These are phyloP conservation scores for Pantherophis alleghaniensis DNA, from an alignment of 2,797 vertebrate species.

Conservation along the genomic window DNA sequence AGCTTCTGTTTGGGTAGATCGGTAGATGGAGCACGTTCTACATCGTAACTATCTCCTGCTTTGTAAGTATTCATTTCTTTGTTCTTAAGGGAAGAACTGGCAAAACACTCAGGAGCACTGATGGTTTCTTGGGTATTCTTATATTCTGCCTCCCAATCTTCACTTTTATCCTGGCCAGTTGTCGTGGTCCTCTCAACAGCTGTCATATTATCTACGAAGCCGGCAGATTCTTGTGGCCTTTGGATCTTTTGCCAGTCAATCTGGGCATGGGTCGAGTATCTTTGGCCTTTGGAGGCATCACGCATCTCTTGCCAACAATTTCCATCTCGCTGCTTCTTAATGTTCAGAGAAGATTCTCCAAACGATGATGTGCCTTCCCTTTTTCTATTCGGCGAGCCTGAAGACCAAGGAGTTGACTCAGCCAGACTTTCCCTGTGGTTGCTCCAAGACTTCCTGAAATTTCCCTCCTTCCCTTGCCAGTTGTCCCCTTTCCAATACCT, in stretches of 20 bases:
- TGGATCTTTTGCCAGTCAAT: constrained; percentile 16
- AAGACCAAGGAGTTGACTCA: background rate
- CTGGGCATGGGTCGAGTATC: background rate
- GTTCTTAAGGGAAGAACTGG: background rate
- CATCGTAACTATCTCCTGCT: background rate
- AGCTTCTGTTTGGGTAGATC: background rate
- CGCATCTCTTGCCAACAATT: background rate
- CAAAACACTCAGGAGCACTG: background rate
- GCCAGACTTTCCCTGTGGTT: background rate
- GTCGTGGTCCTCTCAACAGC: background rate
- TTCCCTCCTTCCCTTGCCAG: background rate
- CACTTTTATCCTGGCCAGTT: background rate
- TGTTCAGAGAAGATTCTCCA: background rate
- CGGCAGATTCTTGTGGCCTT: background rate
- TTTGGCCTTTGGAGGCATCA: background rate
- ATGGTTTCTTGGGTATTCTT: background rate
- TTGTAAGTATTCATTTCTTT: background rate
- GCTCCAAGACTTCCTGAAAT: background rate
- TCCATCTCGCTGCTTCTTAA: constrained; percentile 20
- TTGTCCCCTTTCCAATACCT: background rate
- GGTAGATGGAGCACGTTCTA: background rate
- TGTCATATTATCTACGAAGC: background rate
- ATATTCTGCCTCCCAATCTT: constrained; percentile 38
- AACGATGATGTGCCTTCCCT: constrained; percentile 8
- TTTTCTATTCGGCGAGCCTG: background rate